Conservation (phyloP, 2,888 invertebrate species). For the Embidobia sp. region DNA sequence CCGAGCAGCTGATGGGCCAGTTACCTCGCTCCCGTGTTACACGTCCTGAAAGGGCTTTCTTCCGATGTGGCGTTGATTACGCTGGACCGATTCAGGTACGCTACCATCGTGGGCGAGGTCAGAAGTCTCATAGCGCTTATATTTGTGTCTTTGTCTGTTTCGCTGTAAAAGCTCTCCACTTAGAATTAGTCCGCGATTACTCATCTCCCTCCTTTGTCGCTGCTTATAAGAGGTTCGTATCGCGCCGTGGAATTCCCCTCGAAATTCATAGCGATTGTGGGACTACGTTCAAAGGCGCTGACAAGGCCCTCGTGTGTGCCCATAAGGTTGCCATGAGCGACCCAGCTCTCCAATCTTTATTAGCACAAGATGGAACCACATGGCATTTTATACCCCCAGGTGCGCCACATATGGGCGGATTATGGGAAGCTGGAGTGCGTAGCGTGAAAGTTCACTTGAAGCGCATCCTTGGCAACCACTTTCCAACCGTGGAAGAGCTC, state of each 20-base stretch:
- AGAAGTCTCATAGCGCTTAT: conserved; percentile 62
- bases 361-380: not conserved
- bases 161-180: conserved; percentile 66
- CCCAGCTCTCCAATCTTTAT: no score
- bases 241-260: conserved; percentile 63
- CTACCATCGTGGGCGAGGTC: conserved; percentile 35
- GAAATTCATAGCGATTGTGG: conserved; percentile 69
- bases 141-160: conserved; percentile 69
- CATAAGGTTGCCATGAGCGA: no score
- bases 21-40: conserved; percentile 11
- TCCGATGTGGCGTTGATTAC: conserved; percentile 62
- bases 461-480: not conserved
- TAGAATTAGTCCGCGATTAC: conserved; percentile 68
- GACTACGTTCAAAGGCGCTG: conserved; percentile 70
- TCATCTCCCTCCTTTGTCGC: conserved; percentile 66
- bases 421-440: not conserved
- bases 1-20: conserved; percentile 13
- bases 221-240: conserved; percentile 65
- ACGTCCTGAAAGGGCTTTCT: not conserved
- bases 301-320: no score
- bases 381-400: conserved; percentile 4
- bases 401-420: not conserved
- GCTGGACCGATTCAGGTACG: conserved; percentile 61
- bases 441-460: not conserved
- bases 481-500: not conserved